These are phyloP conservation scores for Pantherophis vulpinus DNA, from an alignment of 2,797 vertebrate genomes.

Conservation along the genomic window DNA sequence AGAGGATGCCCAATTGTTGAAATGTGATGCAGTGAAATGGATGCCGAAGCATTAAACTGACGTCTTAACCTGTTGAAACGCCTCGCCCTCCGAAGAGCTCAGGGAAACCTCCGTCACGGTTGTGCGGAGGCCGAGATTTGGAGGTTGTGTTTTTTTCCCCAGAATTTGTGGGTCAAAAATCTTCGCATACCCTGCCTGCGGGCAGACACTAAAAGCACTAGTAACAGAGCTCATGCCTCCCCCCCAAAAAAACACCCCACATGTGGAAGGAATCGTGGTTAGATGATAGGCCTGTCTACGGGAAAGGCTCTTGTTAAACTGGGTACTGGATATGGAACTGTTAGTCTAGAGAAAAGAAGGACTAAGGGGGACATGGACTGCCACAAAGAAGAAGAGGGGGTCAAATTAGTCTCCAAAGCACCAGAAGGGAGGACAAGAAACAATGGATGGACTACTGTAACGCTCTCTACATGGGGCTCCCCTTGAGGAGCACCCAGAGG, in stretches of 20 bases:
- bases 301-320: background rate
- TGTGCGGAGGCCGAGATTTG: background rate
- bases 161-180: background rate
- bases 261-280: background rate
- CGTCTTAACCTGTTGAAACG: slow-evolving; percentile 75
- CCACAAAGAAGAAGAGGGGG: too few relatives aligned
- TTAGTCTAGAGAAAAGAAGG: too few relatives aligned
- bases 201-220: background rate
- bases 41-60: slow-evolving; percentile 84
- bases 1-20: slow-evolving; percentile 71
- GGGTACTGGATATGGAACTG: too few relatives aligned
- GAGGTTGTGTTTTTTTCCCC: background rate
- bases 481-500: too few relatives aligned
- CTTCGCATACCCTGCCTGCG: background rate
- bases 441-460: too few relatives aligned
- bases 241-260: background rate
- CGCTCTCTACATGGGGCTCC: too few relatives aligned
- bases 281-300: background rate
- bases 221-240: background rate
- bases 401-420: too few relatives aligned
- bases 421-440: too few relatives aligned
- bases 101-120: too few relatives aligned
- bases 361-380: too few relatives aligned
- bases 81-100: slow-evolving; percentile 58
- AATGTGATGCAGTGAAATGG: slow-evolving; percentile 78